These are phyloP conservation scores for Apis dorsata DNA, from an alignment of 1,140 invertebrate genomes.

Conservation along the genomic window DNA sequence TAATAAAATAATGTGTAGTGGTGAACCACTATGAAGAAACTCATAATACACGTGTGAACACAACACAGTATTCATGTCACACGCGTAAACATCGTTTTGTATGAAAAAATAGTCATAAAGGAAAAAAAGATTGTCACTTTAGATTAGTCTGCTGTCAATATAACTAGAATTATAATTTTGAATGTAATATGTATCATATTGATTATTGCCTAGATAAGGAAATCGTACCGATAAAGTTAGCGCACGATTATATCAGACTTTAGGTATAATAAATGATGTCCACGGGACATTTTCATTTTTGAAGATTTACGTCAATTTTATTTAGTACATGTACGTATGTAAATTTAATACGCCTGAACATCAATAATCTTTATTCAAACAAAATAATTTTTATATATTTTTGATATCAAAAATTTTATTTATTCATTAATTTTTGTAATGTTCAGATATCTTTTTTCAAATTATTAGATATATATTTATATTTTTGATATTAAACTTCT, in stretches of 20 bases:
- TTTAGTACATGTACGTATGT: conserved; percentile 27
- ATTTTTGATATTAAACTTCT: neutral
- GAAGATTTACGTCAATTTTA: conserved; percentile 66
- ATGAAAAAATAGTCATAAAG: conserved; percentile 46
- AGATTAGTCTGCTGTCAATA: conserved; percentile 75
- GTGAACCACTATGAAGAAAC: conserved; percentile 16
- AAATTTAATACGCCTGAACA: neutral
- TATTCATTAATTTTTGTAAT: neutral
- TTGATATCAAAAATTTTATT: neutral
- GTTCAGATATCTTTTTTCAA: neutral
- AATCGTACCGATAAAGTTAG: conserved; percentile 70
- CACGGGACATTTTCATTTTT: conserved; percentile 74
- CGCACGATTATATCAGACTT: conserved; percentile 74
- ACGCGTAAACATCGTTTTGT: conserved; percentile 28
- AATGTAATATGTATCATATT: conserved; percentile 76
- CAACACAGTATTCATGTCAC: neutral
- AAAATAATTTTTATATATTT: conserved; percentile 8
- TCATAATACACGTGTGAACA: conserved; percentile 14
- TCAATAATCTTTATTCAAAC: neutral
- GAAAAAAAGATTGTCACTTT: conserved; percentile 65
- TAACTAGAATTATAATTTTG: conserved; percentile 72
- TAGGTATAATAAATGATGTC: conserved; percentile 74
- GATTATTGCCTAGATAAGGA: conserved; percentile 73
- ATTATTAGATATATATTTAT: neutral
- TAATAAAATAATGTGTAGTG: neutral